Conservation (phyloP, 2,113 vertebrate genomes). For the Cottus gobio region DNA sequence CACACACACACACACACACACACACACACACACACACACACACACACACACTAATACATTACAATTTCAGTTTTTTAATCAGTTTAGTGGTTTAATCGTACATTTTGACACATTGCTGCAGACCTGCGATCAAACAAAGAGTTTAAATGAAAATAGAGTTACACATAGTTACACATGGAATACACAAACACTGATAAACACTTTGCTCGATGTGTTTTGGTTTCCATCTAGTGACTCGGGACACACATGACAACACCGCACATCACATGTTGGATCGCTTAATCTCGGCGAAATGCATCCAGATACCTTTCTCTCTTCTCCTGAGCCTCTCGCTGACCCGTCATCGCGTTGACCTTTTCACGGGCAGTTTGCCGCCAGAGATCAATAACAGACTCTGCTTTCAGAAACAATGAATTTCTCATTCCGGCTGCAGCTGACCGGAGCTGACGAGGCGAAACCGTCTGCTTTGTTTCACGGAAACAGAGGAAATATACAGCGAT, state of each 20-base stretch:
- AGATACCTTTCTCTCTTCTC: neutral
- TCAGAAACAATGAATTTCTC: conserved; percentile 13
- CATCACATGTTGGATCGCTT: neutral
- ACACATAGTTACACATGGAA: too few species aligned
- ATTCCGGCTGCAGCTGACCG: neutral
- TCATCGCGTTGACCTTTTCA: conserved; percentile 44
- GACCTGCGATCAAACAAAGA: neutral
- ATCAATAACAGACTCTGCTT: conserved; percentile 26
- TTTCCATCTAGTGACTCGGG: conserved; percentile 43
- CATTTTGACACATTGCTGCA: neutral
- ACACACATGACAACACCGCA: neutral
- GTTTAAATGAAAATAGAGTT: neutral
- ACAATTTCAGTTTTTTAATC: neutral
- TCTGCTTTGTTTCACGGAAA: neutral
- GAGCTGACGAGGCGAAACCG: conserved; percentile 8
- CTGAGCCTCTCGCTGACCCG: conserved; percentile 19
- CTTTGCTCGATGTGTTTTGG: neutral
- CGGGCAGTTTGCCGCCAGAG: conserved; percentile 10
- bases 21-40: neutral
- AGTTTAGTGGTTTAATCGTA: neutral
- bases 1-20: neutral
- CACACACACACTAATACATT: neutral
- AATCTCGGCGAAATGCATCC: neutral
- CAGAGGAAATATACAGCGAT: neutral
- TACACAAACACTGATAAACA: too few species aligned